Evolutionary conservation across 2,113 vertebrate species (phyloP).

Genomic region (Rhynchomys soricoides): DNA sequence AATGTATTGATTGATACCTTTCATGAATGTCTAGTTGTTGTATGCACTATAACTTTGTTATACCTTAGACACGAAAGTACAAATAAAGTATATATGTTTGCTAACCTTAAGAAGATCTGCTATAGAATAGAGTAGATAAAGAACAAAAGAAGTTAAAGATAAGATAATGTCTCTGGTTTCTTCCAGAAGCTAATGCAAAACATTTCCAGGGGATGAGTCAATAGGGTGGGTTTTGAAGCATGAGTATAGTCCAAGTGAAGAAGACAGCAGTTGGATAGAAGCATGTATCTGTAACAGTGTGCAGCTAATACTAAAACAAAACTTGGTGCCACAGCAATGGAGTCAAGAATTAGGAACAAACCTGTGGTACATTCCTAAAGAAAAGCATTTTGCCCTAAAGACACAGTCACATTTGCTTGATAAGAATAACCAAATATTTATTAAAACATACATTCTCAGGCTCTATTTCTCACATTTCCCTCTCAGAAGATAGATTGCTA

Average conservation of each 20-base stretch:
- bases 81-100: not conserved
- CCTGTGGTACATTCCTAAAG: not conserved
- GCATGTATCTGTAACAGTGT: not conserved
- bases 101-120: not conserved
- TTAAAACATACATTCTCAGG: not conserved
- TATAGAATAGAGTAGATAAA: not conserved
- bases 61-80: not conserved
- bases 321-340: not conserved
- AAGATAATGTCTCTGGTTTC: slow-evolving; percentile 17
- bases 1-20: not conserved
- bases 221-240: not conserved
- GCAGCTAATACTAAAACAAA: not conserved
- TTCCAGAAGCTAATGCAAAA: not conserved
- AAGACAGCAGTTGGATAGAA: not conserved
- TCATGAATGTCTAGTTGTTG: not conserved
- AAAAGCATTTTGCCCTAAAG: not conserved
- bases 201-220: not conserved
- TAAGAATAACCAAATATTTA: slow-evolving; percentile 22
- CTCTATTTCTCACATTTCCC: not conserved
- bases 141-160: not conserved
- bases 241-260: not conserved
- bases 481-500: not conserved
- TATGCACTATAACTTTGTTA: not conserved
- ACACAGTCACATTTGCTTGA: not conserved
- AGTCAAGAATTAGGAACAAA: not conserved